phyloP scores from a whole-genome alignment of 2,113 vertebrate species.

The Paradisaea rubra region DNA sequence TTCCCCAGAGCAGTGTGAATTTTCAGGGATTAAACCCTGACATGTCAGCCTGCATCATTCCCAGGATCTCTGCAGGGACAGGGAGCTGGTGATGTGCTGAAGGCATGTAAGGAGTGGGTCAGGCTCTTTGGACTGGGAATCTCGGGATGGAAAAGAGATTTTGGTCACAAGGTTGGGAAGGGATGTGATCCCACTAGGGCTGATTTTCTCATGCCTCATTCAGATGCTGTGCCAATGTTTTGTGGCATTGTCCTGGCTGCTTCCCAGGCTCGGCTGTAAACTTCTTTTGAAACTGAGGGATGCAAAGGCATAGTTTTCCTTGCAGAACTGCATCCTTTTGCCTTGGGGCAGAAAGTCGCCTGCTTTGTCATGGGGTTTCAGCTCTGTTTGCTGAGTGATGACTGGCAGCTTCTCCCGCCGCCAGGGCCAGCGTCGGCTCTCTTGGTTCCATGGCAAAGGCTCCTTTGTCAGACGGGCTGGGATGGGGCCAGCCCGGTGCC shows the following conservation, averaged over 20 bases:
- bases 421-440: background rate
- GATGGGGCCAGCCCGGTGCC: accelerated
- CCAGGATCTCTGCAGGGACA: background rate
- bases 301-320: background rate
- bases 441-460: background rate
- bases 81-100: background rate
- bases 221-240: background rate
- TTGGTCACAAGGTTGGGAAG: background rate
- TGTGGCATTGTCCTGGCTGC: background rate
- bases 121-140: background rate
- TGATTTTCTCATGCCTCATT: background rate
- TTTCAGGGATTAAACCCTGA: background rate
- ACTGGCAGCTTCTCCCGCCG: background rate
- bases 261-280: background rate
- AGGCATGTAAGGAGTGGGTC: background rate
- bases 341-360: background rate
- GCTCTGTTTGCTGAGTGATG: background rate
- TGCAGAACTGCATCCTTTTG: background rate
- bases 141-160: background rate
- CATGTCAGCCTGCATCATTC: accelerated
- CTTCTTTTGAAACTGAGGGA: background rate
- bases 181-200: background rate
- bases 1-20: background rate
- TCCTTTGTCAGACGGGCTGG: background rate
- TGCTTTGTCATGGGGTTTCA: accelerated